phyloP scores from a whole-genome alignment of 2,113 vertebrate species.

The Leucoraja erinaceus region DNA sequence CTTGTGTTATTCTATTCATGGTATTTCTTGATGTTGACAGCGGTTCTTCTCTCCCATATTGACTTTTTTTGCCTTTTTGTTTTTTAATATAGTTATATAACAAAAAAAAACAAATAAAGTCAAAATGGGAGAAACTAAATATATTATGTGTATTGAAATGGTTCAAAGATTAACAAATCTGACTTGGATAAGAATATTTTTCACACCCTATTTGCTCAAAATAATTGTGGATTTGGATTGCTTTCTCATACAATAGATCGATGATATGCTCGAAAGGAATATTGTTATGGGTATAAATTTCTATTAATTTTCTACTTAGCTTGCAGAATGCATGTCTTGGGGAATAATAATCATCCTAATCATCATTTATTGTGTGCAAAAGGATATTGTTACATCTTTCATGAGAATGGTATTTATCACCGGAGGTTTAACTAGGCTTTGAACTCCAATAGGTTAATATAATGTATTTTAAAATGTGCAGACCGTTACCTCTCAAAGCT shows the following conservation, averaged over 20 bases:
- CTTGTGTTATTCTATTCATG: not conserved
- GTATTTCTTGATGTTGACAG: not conserved
- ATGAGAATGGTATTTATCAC: not conserved
- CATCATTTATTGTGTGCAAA: not conserved
- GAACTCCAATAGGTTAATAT: not conserved
- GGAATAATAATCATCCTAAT: not conserved
- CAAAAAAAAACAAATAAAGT: too few species aligned
- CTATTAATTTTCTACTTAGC: not conserved
- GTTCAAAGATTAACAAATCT: not conserved
- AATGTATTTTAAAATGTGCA: not conserved
- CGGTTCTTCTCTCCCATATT: not conserved
- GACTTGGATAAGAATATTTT: not conserved
- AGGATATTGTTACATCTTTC: not conserved
- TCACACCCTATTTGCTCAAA: not conserved
- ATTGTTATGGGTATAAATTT: not conserved
- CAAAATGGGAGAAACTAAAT: too few species aligned
- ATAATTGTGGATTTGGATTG: not conserved
- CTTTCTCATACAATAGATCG: not conserved
- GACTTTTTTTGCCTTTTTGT: too few species aligned
- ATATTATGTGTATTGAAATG: not conserved
- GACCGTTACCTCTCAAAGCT: not conserved
- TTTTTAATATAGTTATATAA: too few species aligned
- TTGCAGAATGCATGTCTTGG: not conserved
- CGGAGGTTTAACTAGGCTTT: not conserved
- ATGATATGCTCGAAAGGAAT: not conserved